Evolutionary conservation across 2,888 invertebrate species (phyloP), one percentile per base, ranked within the genome.

Genomic region (Hemicrepidius hirtus): DNA sequence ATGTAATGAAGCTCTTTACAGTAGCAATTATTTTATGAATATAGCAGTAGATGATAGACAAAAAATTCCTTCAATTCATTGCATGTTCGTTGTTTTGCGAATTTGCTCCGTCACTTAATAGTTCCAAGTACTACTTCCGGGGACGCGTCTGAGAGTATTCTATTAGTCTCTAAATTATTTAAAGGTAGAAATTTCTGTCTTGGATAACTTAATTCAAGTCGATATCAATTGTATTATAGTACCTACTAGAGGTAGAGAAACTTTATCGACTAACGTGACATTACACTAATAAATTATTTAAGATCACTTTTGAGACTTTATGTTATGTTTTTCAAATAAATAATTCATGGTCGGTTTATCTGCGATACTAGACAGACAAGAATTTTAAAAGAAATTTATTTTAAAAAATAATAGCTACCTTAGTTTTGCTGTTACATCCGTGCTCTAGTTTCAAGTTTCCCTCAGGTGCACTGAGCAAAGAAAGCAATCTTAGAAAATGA

Each of bases 401-500:
- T 64, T 70, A 64, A 41, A 64, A 70, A 70, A 70, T 70, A 64
- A 70, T 64, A 55, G 63, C 68, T 44, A 70, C 50, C 37, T n/a
- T 21, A 35, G 35, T 65, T 40, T 24, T 62, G 46, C 67, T 40
- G 49, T 68, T 60, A 49, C 62, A 71, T 60, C 62, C 67, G 35
- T 40, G 79, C 73, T 79, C 80, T 76, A 79, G 78, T 80, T 74
- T 71, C 41, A 67, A 77, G 78, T 76, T 77, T 81, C 80, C 80
- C 81, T 71, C 81, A 82, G 82, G 81, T 81, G 80, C 79, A 76
- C 78, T 81, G 78, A 75, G 76, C 76, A 76, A 75, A 75, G 76
- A 80, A 80, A 75, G 80, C 79, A 81, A 81, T 81, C 81, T 80
- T 75, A 75, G 76, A 77, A 80, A 80, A 80, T 80, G 80, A 80